Evolutionary conservation across 2,888 invertebrate genomes (phyloP).

Genomic region (Merodon equestris): DNA sequence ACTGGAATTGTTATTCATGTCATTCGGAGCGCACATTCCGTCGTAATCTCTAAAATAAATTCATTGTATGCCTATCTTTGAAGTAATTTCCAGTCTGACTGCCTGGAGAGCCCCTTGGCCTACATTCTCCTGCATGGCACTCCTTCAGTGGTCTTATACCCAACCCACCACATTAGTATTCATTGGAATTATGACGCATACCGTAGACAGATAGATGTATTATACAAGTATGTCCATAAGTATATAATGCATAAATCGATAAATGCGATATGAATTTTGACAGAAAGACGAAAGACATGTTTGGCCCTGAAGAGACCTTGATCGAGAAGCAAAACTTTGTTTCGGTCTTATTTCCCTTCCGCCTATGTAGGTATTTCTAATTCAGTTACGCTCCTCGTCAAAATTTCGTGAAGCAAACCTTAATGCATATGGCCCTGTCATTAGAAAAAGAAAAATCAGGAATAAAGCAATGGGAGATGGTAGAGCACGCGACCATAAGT

Average conservation of each 20-base stretch:
- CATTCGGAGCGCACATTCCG: slow-evolving; percentile 61
- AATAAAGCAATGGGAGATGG: not conserved
- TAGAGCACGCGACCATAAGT: not conserved
- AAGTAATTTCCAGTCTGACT: slow-evolving; percentile 49
- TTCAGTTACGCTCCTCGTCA: no score
- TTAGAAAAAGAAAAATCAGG: not conserved
- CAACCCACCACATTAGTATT: slow-evolving; percentile 42
- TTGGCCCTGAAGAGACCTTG: no score
- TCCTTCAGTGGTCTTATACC: not conserved
- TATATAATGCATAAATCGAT: no score
- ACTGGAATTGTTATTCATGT: slow-evolving; percentile 62
- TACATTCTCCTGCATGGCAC: not conserved
- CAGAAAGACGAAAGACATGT: no score
- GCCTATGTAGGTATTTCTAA: no score
- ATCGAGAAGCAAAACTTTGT: no score
- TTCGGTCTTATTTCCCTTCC: no score
- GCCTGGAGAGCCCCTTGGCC: slow-evolving; percentile 36
- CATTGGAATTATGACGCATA: slow-evolving; percentile 33
- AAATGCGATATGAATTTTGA: no score
- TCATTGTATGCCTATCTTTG: slow-evolving; percentile 57
- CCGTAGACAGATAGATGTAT: not conserved
- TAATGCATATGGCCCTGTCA: slow-evolving; percentile 17
- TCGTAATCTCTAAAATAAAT: slow-evolving; percentile 63
- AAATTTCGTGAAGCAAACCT: slow-evolving; percentile 1
- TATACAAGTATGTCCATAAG: not conserved